Evolutionary conservation across 2,797 vertebrate species (phyloP), one percentile per base, ranked within the genome.

Genomic region (Anas bernieri): DNA sequence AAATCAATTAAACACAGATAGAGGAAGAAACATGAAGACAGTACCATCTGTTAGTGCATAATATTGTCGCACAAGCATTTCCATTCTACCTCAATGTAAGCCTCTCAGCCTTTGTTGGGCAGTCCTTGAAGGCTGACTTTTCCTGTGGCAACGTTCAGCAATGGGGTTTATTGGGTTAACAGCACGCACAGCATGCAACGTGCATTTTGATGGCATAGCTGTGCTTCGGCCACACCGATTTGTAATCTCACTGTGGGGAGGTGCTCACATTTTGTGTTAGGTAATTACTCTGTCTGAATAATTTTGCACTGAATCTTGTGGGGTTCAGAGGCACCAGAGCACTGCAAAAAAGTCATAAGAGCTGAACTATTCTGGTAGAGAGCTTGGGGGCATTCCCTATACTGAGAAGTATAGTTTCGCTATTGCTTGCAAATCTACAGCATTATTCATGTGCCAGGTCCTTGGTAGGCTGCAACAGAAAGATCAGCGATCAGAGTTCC

Each of bases 151-250:
- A 62, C 20, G 30, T 68, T 35, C 77, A 55, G 45, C 84, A 78
- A 14, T 28, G 33, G 67, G 61, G 26, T 75, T 69, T 33, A 8
- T 41, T 43, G 48, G 4, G 41, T 28, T 8, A 75, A 35, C 25
- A 37, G 64, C 30, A 56, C 5, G 0, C 4, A 15, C 1, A 8
- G 26, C 5, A 1, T 46, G 61, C 26, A 43, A 26, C 2, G 39
- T 13, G 0, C 28, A 43, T 33, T 72, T 37, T 43, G 45, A 30
- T 31, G 52, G 69, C 52, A 61, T 12, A 43, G 23, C 17, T 17
- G 4, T 1, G 1, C 31, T 91, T 86, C 12, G 0, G 2, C 48
- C 55, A 2, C n/a, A 59, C 26, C n/a, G 2, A n/a, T 62, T 52
- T 12, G 35, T 16, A 61, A 82, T n/a, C 30, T 88, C 68, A 31